These are phyloP conservation scores for Liopterus haemorrhoidalis DNA, from an alignment of 2,888 invertebrate genomes.

Conservation along the genomic window DNA sequence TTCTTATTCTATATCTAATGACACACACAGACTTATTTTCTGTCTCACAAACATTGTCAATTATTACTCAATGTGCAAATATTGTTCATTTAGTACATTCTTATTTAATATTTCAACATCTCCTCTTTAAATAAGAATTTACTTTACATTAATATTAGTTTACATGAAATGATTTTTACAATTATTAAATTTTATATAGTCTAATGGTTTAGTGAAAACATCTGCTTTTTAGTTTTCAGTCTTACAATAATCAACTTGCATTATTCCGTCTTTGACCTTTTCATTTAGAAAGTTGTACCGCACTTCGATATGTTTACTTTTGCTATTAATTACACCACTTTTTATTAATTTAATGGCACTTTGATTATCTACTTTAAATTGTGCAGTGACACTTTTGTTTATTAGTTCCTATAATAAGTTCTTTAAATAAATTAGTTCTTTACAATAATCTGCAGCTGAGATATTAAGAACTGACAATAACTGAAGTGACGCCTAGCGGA, in stretches of 20 bases:
- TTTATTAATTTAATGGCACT: conserved; percentile 27
- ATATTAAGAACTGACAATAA: too few relatives aligned
- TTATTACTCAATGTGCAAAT: too few relatives aligned
- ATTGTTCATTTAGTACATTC: too few relatives aligned
- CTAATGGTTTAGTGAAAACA: conserved; percentile 27
- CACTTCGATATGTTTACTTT: conserved; percentile 29
- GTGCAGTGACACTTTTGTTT: conserved; percentile 7
- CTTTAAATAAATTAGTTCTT: conserved; percentile 30
- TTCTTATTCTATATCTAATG: too few relatives aligned
- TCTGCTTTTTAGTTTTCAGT: conserved; percentile 28
- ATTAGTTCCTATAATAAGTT: conserved; percentile 25
- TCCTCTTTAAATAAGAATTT: too few relatives aligned
- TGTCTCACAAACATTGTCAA: too few relatives aligned
- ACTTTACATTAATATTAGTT: too few relatives aligned
- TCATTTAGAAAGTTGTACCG: conserved; percentile 24
- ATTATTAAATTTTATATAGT: conserved; percentile 18
- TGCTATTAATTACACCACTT: conserved; percentile 20
- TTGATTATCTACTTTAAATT: conserved; percentile 26
- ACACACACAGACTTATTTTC: too few relatives aligned
- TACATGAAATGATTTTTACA: too few relatives aligned
- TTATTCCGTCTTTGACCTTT: conserved; percentile 12
- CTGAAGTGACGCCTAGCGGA: too few relatives aligned
- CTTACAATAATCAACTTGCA: conserved; percentile 23
- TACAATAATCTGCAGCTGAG: conserved; percentile 25
- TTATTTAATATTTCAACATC: too few relatives aligned